A percentile compares a stretch with the other conserved stretches of the same genome.
phyloP scores from a whole-genome alignment of 1,140 invertebrate species.

The Drosophila subobscura region DNA sequence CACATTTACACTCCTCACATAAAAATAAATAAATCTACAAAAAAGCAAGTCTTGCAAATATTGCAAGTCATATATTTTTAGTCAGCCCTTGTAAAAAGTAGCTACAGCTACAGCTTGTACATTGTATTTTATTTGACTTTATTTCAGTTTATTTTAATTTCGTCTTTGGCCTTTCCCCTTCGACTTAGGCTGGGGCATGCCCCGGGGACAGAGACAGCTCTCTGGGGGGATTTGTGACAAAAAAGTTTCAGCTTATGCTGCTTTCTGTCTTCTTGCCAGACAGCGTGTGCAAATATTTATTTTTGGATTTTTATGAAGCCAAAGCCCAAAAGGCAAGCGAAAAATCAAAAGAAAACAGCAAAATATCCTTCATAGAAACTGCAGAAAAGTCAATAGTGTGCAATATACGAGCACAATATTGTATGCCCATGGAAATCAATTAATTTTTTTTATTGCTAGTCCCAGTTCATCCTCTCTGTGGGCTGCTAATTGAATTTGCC shows the following conservation, averaged over 20 bases:
- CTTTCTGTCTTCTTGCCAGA: constrained; percentile 52
- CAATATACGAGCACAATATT: constrained; percentile 3
- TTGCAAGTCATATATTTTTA: constrained; percentile 20
- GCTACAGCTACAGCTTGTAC: neutral
- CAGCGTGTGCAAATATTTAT: constrained; percentile 73
- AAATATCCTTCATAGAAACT: constrained; percentile 47
- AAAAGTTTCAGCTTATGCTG: constrained; percentile 63
- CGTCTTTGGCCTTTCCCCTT: constrained; percentile 35
- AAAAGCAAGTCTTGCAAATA: constrained; percentile 42
- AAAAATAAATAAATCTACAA: constrained; percentile 32
- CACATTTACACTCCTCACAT: neutral
- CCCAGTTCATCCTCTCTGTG: constrained; percentile 17
- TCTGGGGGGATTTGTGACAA: constrained; percentile 49
- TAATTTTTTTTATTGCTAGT: constrained; percentile 25
- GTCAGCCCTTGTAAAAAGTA: constrained; percentile 2
- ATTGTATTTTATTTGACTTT: constrained; percentile 10
- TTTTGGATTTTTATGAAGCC: constrained; percentile 61
- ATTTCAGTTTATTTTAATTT: constrained; percentile 57
- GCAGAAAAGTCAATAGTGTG: constrained; percentile 31
- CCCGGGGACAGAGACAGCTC: neutral
- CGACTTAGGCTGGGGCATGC: constrained; percentile 26
- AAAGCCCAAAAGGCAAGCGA: constrained; percentile 5
- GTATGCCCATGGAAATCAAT: constrained; percentile 54
- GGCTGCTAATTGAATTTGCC: constrained; percentile 67
- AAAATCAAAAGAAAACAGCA: constrained; percentile 38